Evolutionary conservation across 2,888 invertebrate species (phyloP).

Genomic region (Ornithoptera alexandrae): DNA sequence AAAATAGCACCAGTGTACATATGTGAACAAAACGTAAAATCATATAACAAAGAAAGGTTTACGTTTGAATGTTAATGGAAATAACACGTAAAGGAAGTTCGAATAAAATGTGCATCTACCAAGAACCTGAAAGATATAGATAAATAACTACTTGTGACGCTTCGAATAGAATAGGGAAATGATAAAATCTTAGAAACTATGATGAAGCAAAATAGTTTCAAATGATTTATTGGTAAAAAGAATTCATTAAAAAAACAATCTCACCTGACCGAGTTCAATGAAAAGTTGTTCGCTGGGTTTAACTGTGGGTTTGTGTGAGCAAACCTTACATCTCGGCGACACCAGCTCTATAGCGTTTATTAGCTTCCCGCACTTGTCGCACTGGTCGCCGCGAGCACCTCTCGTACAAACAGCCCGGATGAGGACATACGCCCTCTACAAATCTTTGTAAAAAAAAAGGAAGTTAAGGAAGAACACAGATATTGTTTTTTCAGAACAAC

Average conservation of each 20-base stretch:
- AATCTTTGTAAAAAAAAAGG: conserved; percentile 81
- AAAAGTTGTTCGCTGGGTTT: conserved; percentile 95
- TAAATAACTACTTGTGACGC: too few relatives aligned
- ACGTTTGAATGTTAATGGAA: too few relatives aligned
- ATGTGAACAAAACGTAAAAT: too few relatives aligned
- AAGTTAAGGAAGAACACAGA: background rate
- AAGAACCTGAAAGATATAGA: too few relatives aligned
- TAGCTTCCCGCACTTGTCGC: conserved; percentile 97
- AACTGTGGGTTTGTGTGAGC: conserved; percentile 85
- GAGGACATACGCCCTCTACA: conserved; percentile 97
- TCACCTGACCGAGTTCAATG: conserved; percentile 92
- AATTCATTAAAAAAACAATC: background rate
- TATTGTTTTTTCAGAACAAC: background rate
- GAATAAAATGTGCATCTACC: too few relatives aligned
- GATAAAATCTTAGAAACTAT: too few relatives aligned
- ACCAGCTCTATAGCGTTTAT: conserved; percentile 95
- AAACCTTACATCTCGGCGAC: conserved; percentile 91
- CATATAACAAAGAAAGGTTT: too few relatives aligned
- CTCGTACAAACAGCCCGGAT: conserved; percentile 90
- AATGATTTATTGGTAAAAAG: too few relatives aligned
- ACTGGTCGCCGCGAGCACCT: conserved; percentile 99
- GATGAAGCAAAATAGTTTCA: too few relatives aligned
- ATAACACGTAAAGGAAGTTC: too few relatives aligned
- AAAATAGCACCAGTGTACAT: too few relatives aligned
- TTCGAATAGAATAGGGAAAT: too few relatives aligned